Base-by-base conservation (phyloP, 1,140 invertebrate species). In the Marisa cornuarietis region DNA sequence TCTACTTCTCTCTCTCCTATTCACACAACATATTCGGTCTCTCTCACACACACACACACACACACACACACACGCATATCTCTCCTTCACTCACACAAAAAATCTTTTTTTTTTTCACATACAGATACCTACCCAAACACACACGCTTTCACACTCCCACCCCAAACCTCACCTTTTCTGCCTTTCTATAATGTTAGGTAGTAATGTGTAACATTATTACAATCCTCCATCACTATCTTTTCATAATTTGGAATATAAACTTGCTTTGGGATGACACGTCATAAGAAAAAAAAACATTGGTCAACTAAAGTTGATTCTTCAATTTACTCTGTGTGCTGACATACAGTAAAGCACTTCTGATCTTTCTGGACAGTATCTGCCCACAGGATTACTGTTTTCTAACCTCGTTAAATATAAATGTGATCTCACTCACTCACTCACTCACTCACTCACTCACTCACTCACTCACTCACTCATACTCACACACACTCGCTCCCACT, bases 391-490 rank as follows among this genome's bases (percentile, higher is more conserved):
- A 1, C 58, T 22, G 18, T 54, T 54, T 31, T 22, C 24, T 11
- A 20, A 20, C 22, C 73, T 49, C 73, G 31, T 42, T 42, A 18
- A 24, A 26, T 22, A 63, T 58, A 31, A 52, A 16, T 54, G 24
- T 58, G 7, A 61, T 4, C 26, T 20, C 42, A 51, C 75, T 22
- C 62, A 68, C 62, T n/a, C 75, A 66, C 75, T 49, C 31, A 26
- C 3, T 31, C 62, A 66, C 75, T 31, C 63, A 77, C 75, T 42
- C 63, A 77, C 31, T 52, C 62, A 77, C 62, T 10, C 65, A 20
- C 65, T 10, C 22, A 68, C 65, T 10, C 20, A 68, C 65, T 10
- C 65, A 24, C 65, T 7, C 65, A 24, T 31, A 68, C 65, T 10
- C 20, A 68, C 65, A 68, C 65, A 68, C n/a, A 24, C 65, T 10